Base-by-base conservation (phyloP, 1,140 invertebrate species). In the Drosophila lacteicornis region DNA sequence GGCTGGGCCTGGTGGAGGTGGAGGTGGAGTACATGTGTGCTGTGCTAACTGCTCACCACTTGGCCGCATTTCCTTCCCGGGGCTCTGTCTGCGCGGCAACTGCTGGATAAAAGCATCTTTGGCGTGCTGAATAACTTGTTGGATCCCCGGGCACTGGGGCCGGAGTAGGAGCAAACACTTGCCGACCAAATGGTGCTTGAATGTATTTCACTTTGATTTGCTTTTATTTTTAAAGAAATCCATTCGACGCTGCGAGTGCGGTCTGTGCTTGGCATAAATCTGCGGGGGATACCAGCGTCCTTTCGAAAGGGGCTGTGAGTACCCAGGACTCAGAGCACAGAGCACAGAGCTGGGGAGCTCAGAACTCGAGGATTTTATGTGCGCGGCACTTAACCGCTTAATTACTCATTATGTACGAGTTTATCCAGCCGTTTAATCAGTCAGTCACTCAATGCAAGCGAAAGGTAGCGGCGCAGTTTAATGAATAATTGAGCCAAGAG, bases 81-180 rank as follows among this genome's bases (percentile, higher is more conserved):
- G 51, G 30, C 46, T 3, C 40, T 50, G 47, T 53, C 53, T 63
- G 79, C 40, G 73, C 58, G 56, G 66, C 66, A 65, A 61, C 74
- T 80, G 81, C 59, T 40, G 84, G 82, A 81, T 85, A 85, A 85
- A 81, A 81, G 63, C 68, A 51, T 80, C 67, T 73, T 73, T 73
- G 70, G 68, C 70, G 25, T 50, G 67, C 56, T 73, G 70, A 73
- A 73, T 73, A 73, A 80, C 71, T 80, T 80, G 70, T 80, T 69
- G 78, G 70, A 50, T 65, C 53, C 53, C 22, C 30, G 38, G 43
- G 27, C 17, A 33, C 46, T 42, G 58, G 43, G 8, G 33, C 46
- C 38, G 58, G 43, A 36, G 33, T 8, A 9, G 33, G 2, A 33
- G 56, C 68, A 73, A 46, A 61, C 71, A 83, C 69, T 79, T 82